Evolutionary conservation across 2,888 invertebrate genomes (phyloP).

Genomic region (Schizaphis graminum): DNA sequence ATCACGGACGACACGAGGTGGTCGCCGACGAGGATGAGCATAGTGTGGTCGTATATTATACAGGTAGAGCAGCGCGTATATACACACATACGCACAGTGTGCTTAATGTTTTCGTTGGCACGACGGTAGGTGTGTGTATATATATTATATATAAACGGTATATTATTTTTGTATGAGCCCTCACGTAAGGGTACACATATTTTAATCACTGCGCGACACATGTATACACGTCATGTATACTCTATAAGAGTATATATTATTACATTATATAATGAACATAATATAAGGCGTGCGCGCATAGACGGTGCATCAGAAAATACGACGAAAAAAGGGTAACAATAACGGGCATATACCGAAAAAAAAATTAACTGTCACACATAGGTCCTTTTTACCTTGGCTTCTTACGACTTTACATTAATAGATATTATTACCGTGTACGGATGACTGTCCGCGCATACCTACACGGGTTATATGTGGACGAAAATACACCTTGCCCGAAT

Average conservation of each 20-base stretch:
- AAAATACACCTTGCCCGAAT: not conserved
- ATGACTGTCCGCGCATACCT: not conserved
- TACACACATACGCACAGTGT: not conserved
- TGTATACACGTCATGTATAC: too few relatives aligned
- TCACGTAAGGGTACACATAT: not conserved
- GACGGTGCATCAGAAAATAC: not conserved
- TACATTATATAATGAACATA: not conserved
- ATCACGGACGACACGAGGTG: conserved; percentile 30
- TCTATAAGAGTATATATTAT: not conserved
- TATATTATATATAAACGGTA: not conserved
- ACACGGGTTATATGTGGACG: not conserved
- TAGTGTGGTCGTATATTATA: not conserved
- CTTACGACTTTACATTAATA: not conserved
- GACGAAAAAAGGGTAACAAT: conserved; percentile 43
- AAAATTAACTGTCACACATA: not conserved
- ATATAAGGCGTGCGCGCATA: not conserved
- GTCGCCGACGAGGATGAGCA: not conserved
- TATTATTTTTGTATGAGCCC: not conserved
- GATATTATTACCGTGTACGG: not conserved
- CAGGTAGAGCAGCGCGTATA: too few relatives aligned
- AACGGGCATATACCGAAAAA: not conserved
- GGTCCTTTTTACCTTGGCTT: not conserved
- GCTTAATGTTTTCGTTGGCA: conserved; percentile 54
- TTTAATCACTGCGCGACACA: not conserved
- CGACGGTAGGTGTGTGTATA: conserved; percentile 10